A percentile compares a stretch with the other conserved stretches of the same genome.
phyloP scores from a whole-genome alignment of 1,140 invertebrate species.

The Prorops nasuta region DNA sequence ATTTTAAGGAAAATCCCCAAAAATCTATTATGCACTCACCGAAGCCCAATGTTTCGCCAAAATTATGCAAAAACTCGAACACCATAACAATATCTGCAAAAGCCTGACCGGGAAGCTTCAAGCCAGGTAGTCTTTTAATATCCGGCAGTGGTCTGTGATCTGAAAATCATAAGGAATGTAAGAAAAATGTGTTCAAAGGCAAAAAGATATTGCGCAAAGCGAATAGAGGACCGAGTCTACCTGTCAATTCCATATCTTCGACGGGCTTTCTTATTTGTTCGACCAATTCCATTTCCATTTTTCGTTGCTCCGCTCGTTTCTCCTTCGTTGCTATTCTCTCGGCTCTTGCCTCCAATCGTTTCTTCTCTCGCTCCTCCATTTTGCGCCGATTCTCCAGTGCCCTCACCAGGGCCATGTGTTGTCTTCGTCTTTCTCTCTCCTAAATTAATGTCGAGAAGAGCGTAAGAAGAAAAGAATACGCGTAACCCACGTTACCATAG shows the following conservation, averaged over 20 bases:
- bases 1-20: too few relatives aligned
- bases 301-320: conserved; percentile 77
- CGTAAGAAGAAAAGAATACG: too few relatives aligned
- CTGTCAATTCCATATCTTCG: conserved; percentile 78
- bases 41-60: conserved; percentile 90
- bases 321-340: conserved; percentile 80
- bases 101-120: conserved; percentile 80
- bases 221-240: conserved; percentile 27
- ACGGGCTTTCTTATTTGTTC: conserved; percentile 84
- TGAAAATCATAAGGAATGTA: conserved; percentile 26
- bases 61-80: conserved; percentile 94
- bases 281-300: conserved; percentile 81
- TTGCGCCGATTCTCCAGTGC: conserved; percentile 81
- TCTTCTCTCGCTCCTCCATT: conserved; percentile 84
- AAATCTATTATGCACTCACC: conserved; percentile 58
- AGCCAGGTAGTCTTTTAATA: conserved; percentile 74
- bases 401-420: conserved; percentile 86
- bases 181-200: background rate
- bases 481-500: too few relatives aligned
- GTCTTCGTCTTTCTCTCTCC: conserved; percentile 87
- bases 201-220: background rate
- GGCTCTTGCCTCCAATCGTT: conserved; percentile 74
- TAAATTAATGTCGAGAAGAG: too few relatives aligned
- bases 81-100: conserved; percentile 92
- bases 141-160: conserved; percentile 74